These are phyloP conservation scores for Climacteris rufus DNA, from an alignment of 2,113 vertebrate genomes.

Conservation along the genomic window DNA sequence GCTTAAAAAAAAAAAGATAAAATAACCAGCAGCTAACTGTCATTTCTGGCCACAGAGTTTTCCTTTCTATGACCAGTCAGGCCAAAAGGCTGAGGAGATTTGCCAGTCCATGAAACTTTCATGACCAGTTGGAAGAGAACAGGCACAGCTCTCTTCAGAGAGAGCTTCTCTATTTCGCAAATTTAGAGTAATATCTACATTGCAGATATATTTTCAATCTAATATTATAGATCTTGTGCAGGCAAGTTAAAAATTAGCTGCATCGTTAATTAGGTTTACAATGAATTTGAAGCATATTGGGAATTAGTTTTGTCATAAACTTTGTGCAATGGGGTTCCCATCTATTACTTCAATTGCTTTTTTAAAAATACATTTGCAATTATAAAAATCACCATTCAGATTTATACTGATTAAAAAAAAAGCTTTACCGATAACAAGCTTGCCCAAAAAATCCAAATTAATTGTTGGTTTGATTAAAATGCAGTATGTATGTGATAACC, in stretches of 20 bases:
- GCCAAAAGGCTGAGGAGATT: not conserved
- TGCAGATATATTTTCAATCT: not conserved
- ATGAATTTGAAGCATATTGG: not conserved
- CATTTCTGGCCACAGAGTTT: not conserved
- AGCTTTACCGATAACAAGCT: not conserved
- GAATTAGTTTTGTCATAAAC: not conserved
- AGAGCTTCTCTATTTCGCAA: not conserved
- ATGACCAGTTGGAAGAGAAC: not conserved
- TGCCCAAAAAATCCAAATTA: not conserved
- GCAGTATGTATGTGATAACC: not conserved
- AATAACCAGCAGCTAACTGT: not conserved
- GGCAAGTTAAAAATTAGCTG: not conserved
- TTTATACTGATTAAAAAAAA: not conserved
- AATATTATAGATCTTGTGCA: not conserved
- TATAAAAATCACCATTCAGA: constrained; percentile 20
- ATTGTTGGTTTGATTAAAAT: constrained; percentile 34
- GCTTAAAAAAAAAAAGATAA: not conserved
- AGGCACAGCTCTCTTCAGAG: not conserved
- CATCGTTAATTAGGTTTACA: not conserved
- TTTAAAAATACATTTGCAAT: not conserved
- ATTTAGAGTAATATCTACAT: not conserved
- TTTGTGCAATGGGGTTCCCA: not conserved
- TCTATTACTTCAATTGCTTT: not conserved
- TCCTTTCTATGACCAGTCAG: not conserved
- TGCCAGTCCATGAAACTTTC: not conserved